Conservation (phyloP, 2,113 vertebrate genomes). For the Panthera leo region DNA sequence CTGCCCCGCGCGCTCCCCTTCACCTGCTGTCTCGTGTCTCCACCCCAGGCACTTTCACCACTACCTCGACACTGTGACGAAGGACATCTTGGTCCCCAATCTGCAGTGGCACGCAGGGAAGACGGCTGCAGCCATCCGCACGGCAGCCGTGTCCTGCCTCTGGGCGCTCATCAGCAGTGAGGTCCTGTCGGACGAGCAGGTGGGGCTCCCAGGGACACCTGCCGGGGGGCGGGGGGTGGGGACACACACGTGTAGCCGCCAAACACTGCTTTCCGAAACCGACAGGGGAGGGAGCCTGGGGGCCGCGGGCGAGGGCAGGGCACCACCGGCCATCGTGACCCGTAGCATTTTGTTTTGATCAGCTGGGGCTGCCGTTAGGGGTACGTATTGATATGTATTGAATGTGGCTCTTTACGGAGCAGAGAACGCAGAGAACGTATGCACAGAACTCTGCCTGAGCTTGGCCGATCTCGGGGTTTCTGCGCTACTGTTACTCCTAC, state of each 20-base stretch:
- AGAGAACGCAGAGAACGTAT: background rate
- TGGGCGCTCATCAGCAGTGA: slow-evolving; percentile 90
- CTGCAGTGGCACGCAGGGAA: slow-evolving; percentile 95
- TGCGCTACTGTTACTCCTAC: fast-evolving
- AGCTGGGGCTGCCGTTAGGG: background rate
- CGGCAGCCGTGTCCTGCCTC: slow-evolving; percentile 92
- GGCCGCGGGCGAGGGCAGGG: fast-evolving
- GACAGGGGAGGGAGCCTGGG: background rate
- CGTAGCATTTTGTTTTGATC: background rate
- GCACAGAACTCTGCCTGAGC: fast-evolving
- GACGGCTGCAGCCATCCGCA: slow-evolving; percentile 92
- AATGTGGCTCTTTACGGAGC: background rate
- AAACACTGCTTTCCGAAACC: background rate
- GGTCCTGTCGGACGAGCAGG: slow-evolving; percentile 87
- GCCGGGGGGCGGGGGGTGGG: background rate
- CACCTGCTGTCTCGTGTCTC: slow-evolving; percentile 52
- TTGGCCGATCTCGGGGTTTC: background rate
- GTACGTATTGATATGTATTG: fast-evolving
- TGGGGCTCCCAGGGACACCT: slow-evolving; percentile 68
- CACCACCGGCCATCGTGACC: background rate
- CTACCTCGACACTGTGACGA: slow-evolving; percentile 88
- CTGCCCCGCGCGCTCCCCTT: background rate
- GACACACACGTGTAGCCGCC: background rate
- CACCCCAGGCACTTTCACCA: slow-evolving; percentile 87
- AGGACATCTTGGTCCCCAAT: slow-evolving; percentile 92